Evolutionary conservation across 2,797 vertebrate genomes (phyloP), one percentile per base, ranked within the genome.

Genomic region (Adrianichthys oophorus): DNA sequence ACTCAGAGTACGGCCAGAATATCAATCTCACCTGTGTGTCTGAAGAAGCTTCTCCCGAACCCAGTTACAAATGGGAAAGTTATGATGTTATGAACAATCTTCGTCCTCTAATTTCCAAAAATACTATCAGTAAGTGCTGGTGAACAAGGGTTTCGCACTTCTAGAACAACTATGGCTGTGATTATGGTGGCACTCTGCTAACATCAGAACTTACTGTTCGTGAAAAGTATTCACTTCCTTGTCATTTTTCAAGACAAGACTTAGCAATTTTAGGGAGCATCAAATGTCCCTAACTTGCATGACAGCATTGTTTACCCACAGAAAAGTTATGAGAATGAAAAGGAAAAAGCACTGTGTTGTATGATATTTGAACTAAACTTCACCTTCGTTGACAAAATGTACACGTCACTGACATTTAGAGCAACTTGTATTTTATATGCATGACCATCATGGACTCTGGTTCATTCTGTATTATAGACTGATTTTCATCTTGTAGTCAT

Each of bases 21-120:
- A 92, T 99, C 81, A 91, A 84, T 43, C 79, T 98, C 62, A 96
- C 90, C 6, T 98, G 96, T 26, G 0, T 0, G 1, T 99, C 96
- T 0, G 68, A 59, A 0, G 94, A 97, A 77, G 97, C 95, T 21
- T 96, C 92, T 15, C 96, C 96, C 0, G 0, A 15, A 0, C 96
- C 96, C 0, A 44, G 5, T 0, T 98, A 99, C 19, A 83, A 67
- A 6, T 99, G 97, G 97, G 29, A 87, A 17, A 88, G 76, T 46
- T 88, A 66, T 15, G 69, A 79, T 41, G 70, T 74, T 4, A 26
- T 0, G 1, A 89, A 87, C n/a, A 1, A 0, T 0, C 61, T 29
- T 40, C 76, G 60, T 2, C 0, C 0, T 0, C 0, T 7, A 2
- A 59, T 70, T 0, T 62, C 57, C 1, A 83, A 45, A 70, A 59